Evolutionary conservation across 2,888 invertebrate species (phyloP), one percentile per base, ranked within the genome.

Genomic region (Ectemnius continuus): DNA sequence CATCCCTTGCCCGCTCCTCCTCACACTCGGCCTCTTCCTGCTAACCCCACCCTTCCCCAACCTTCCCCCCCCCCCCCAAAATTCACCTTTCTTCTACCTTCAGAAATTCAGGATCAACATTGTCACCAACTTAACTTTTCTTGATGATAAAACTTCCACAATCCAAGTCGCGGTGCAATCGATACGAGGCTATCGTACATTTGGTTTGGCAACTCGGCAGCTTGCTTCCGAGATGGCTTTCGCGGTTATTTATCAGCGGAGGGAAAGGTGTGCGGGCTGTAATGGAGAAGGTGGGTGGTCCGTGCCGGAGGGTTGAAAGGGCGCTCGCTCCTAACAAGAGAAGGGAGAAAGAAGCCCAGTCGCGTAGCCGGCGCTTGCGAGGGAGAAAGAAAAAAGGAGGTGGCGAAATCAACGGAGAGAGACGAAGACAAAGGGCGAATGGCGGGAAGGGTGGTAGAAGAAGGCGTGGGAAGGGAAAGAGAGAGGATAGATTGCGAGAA

Each of bases 171-270:
- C 8, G 5, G 8, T 36, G 0, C 36, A 36, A 36, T 36, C 36
- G 36, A 36, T 36, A 36, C 36, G 36, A 36, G 36, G 6, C 36
- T 36, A 36, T 36, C 36, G 36, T 11, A 2, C 36, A 8, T 11
- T 4, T 8, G 8, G 11, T 36, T 36, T 36, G 6, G 36, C 36
- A 36, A 8, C 36, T 36, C 36, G 8, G 36, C 36, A 11, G 36
- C 36, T 36, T 36, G 36, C 6, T 36, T 36, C 36, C 6, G 0
- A 36, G 36, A 11, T 36, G 36, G 36, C 36, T 46, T 79, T 45
- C 74, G 76, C 23, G 23, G 23, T 82, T 80, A 82, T 85, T 83
- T 84, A 83, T 85, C 83, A 67, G 70, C 36, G 11, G 11, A 6
- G 36, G 8, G 8, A 6, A 11, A 36, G 8, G 36, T 36, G 36